Evolutionary conservation across 1,140 invertebrate species (phyloP).

Genomic region (Rhagoletis pomonella): DNA sequence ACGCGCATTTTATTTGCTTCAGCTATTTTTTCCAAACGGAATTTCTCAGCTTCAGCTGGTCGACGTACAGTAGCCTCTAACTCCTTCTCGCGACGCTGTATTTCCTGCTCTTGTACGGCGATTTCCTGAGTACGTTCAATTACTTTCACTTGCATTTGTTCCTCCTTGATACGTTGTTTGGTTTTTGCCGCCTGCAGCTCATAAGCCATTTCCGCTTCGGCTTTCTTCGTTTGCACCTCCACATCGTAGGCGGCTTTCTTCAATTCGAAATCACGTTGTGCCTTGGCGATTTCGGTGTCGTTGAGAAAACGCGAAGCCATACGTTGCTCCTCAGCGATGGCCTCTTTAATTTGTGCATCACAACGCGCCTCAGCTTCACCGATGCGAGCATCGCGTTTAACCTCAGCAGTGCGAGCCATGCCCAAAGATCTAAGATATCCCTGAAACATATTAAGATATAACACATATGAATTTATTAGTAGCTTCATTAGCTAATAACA

Average conservation of each 20-base stretch:
- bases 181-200: slow-evolving; percentile 96
- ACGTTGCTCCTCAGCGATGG: slow-evolving; percentile 95
- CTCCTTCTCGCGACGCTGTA: slow-evolving; percentile 88
- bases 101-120: slow-evolving; percentile 92
- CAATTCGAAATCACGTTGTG: slow-evolving; percentile 95
- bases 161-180: slow-evolving; percentile 96
- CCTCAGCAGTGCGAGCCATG: slow-evolving; percentile 96
- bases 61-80: slow-evolving; percentile 92
- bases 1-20: slow-evolving; percentile 91
- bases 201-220: slow-evolving; percentile 96
- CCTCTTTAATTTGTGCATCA: slow-evolving; percentile 93
- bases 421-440: slow-evolving; percentile 96
- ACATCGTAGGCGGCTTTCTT: slow-evolving; percentile 98
- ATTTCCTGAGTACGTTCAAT: slow-evolving; percentile 96
- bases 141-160: slow-evolving; percentile 97
- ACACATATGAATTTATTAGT: no score
- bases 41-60: slow-evolving; percentile 96
- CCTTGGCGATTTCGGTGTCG: slow-evolving; percentile 97
- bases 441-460: slow-evolving; percentile 76
- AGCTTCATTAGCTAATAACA: no score
- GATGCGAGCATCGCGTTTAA: slow-evolving; percentile 96
- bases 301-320: slow-evolving; percentile 94
- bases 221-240: slow-evolving; percentile 96
- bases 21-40: slow-evolving; percentile 92
- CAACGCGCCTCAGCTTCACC: slow-evolving; percentile 95